Evolutionary conservation across 2,888 invertebrate genomes (phyloP), one percentile per base, ranked within the genome.

Genomic region (Gisinianus flammeolus): DNA sequence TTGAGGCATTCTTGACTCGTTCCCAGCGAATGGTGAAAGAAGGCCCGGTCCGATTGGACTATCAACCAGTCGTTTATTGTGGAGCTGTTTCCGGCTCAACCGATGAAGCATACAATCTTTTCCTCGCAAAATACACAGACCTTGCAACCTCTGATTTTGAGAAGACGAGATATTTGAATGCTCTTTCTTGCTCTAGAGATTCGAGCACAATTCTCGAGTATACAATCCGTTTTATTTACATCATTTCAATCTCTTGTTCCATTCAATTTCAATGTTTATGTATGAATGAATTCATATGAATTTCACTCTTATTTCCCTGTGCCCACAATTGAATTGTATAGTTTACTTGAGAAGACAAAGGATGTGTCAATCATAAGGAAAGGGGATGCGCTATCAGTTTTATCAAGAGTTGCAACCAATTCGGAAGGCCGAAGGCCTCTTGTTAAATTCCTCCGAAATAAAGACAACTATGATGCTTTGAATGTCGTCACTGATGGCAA

Each of bases 31-130:
- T n/a, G n/a, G n/a, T n/a, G n/a, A n/a, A n/a, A n/a, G n/a, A n/a
- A n/a, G n/a, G n/a, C n/a, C n/a, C n/a, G n/a, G n/a, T n/a, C n/a
- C 79, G 78, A 0, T 24, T 77, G 31, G 81, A 81, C 69, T 69
- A 78, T 54, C 69, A 75, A 16, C 54, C 76, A 0, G 76, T 78
- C 0, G 54, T 79, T 22, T 69, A 69, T 31, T 81, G 81, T 52
- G 78, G 80, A n/a, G 78, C 80, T 0, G 79, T 78, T 12, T n/a
- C n/a, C n/a, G n/a, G 79, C 79, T 2, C n/a, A 66, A 8, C n/a
- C n/a, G n/a, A n/a, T n/a, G n/a, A n/a, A n/a, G n/a, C n/a, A n/a
- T n/a, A n/a, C n/a, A n/a, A 78, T 31, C 78, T 80, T 54, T 44
- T 81, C 2, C 73, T 80, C 66, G 44, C 12, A 16, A 64, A 67